phyloP scores from a whole-genome alignment of 2,888 invertebrate species.

The Lepidochrysops patricia region DNA sequence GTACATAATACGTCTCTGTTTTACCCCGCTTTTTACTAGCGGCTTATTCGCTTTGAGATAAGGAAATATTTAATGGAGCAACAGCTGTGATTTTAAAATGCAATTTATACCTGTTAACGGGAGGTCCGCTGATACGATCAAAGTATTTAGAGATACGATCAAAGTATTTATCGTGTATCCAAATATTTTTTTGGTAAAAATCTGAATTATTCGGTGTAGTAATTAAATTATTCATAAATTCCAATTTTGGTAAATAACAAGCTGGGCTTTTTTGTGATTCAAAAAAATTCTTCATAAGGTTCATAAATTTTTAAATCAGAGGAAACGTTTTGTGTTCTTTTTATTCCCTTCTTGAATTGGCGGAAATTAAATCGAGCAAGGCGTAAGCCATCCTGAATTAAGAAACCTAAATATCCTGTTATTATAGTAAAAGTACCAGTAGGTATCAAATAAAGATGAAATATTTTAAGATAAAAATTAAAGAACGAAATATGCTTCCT shows the following conservation, averaged over 20 bases:
- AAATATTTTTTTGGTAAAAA: not conserved
- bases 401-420: too few species aligned
- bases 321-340: too few species aligned
- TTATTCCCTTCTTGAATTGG: too few species aligned
- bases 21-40: not conserved
- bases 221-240: slow-evolving; percentile 1
- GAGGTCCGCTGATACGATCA: not conserved
- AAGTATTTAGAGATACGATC: not conserved
- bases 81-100: not conserved
- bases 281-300: slow-evolving; percentile 6
- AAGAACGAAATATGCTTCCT: too few species aligned
- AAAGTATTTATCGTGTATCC: not conserved
- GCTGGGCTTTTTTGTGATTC: not conserved
- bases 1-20: too few species aligned
- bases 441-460: too few species aligned
- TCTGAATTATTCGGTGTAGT: not conserved
- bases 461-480: too few species aligned
- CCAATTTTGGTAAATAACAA: not conserved
- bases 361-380: too few species aligned
- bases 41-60: not conserved
- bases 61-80: not conserved
- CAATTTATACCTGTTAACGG: not conserved
- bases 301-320: too few species aligned
- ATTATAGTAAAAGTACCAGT: too few species aligned
- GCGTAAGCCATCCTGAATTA: too few species aligned